phyloP scores from a whole-genome alignment of 2,888 invertebrate species.

The Liopterus haemorrhoidalis region DNA sequence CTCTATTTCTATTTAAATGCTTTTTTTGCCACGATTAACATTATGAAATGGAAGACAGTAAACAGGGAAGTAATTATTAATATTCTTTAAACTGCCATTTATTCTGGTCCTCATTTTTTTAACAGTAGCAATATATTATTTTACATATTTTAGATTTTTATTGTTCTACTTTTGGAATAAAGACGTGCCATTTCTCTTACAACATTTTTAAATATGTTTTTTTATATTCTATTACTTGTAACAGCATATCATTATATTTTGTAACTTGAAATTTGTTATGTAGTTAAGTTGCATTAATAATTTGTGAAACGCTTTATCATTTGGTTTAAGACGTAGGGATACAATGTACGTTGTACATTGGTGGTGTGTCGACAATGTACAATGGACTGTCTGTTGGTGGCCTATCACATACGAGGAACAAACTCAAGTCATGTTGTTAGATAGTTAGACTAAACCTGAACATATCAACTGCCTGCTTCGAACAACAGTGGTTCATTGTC shows the following conservation, averaged over 20 bases:
- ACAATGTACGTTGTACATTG: too few relatives aligned
- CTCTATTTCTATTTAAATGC: too few relatives aligned
- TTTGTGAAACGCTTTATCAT: slow-evolving; percentile 22
- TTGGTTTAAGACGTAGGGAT: too few relatives aligned
- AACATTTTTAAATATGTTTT: slow-evolving; percentile 13
- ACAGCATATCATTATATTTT: slow-evolving; percentile 17
- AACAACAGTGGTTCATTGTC: too few relatives aligned
- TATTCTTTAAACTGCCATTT: slow-evolving; percentile 41
- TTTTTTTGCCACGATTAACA: slow-evolving; percentile 2
- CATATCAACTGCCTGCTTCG: too few relatives aligned
- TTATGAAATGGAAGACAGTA: slow-evolving; percentile 15
- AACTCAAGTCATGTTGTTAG: too few relatives aligned
- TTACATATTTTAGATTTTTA: slow-evolving; percentile 30
- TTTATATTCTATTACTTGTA: too few relatives aligned
- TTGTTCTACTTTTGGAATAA: slow-evolving; percentile 37
- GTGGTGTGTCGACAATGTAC: too few relatives aligned
- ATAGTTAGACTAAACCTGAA: too few relatives aligned
- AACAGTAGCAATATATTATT: slow-evolving; percentile 37
- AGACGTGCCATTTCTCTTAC: slow-evolving; percentile 41
- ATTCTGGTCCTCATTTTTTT: slow-evolving; percentile 41
- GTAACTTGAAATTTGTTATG: slow-evolving; percentile 18
- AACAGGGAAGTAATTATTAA: slow-evolving; percentile 20
- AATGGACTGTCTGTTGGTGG: too few relatives aligned
- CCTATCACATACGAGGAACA: too few relatives aligned
- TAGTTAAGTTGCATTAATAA: slow-evolving; percentile 24